phyloP scores from a whole-genome alignment of 2,797 vertebrate genomes.

The Prionace glauca region DNA sequence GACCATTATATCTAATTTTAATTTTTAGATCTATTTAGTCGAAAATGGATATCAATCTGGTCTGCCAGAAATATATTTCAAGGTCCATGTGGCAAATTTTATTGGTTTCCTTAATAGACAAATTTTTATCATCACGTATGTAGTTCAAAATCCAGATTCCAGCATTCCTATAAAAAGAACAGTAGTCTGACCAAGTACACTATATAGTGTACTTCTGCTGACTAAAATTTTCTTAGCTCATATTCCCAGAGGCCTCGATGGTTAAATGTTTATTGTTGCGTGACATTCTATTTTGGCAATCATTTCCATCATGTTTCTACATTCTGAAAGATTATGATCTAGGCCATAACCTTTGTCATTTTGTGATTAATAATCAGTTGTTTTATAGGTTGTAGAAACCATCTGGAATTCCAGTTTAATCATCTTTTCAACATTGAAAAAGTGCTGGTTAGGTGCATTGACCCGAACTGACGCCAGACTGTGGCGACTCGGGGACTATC shows the following conservation, averaged over 20 bases:
- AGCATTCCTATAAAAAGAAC: neutral
- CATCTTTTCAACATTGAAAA: too few species aligned
- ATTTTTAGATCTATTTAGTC: neutral
- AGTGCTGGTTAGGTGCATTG: too few species aligned
- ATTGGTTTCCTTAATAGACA: neutral
- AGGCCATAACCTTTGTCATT: neutral
- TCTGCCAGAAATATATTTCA: neutral
- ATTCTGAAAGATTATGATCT: neutral
- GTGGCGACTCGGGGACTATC: too few species aligned
- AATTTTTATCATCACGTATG: neutral
- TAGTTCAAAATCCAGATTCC: neutral
- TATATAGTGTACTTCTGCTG: neutral
- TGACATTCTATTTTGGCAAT: neutral
- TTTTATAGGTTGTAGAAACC: neutral
- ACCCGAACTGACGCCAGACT: too few species aligned
- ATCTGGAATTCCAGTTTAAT: too few species aligned
- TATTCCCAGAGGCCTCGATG: neutral
- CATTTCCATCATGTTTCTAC: neutral
- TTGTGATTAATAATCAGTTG: neutral
- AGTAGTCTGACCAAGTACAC: neutral
- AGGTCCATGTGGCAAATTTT: neutral
- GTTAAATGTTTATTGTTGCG: neutral
- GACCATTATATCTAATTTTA: neutral
- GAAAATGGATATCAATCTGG: neutral
- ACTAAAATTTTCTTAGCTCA: neutral